Percentiles rank a stretch among this genome's conserved stretches.
Evolutionary conservation across 2,113 vertebrate genomes (phyloP).

Genomic region (Corythaixoides concolor): DNA sequence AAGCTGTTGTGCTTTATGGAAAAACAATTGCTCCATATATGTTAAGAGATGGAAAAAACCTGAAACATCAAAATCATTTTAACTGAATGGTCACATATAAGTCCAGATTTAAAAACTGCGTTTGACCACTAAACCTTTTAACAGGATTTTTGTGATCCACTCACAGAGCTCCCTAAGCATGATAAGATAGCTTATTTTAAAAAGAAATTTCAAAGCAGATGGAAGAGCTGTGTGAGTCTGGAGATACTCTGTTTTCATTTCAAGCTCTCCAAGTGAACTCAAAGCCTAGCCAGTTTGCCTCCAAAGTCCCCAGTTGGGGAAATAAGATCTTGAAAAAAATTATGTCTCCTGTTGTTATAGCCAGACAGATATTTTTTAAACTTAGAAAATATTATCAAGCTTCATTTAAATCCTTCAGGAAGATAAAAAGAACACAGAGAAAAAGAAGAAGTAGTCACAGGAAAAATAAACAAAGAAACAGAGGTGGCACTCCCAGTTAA

Average conservation of each 20-base stretch:
- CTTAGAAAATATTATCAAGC: background rate
- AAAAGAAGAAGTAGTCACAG: background rate
- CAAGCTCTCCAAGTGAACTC: constrained; percentile 20
- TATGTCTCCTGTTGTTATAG: background rate
- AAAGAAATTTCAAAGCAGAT: constrained; percentile 35
- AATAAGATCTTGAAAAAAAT: constrained; percentile 26
- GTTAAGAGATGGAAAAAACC: background rate
- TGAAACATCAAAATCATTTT: background rate
- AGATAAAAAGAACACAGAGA: background rate
- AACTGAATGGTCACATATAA: background rate
- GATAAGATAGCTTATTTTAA: background rate
- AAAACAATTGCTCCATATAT: background rate
- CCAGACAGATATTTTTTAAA: background rate
- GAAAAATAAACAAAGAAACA: background rate
- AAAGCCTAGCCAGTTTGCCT: background rate
- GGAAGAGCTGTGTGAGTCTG: background rate
- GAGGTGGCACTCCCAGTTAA: background rate
- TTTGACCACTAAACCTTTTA: background rate
- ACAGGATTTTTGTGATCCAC: background rate
- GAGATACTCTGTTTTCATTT: background rate
- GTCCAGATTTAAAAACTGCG: background rate
- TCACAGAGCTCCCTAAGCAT: background rate
- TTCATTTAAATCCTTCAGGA: background rate
- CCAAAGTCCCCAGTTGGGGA: constrained; percentile 1
- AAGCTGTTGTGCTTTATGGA: constrained; percentile 2